Evolutionary conservation across 2,113 vertebrate species (phyloP).

Genomic region (Lophochroa leadbeateri): DNA sequence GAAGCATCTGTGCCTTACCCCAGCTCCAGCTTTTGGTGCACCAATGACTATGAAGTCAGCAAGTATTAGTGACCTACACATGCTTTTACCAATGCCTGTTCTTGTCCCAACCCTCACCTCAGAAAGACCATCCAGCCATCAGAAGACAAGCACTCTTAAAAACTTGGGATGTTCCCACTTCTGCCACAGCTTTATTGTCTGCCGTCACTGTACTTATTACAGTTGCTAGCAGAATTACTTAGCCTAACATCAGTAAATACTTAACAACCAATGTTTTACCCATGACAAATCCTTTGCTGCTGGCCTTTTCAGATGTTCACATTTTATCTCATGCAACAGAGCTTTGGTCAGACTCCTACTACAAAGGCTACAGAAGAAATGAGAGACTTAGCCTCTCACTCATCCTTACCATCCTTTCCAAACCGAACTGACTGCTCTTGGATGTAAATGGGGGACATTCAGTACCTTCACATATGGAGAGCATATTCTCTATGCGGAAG

Average conservation of each 20-base stretch:
- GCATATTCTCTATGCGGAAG: not conserved
- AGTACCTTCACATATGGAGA: not conserved
- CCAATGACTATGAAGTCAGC: not conserved
- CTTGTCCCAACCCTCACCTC: fast-evolving
- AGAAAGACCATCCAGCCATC: not conserved
- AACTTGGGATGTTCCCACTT: not conserved
- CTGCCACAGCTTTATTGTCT: not conserved
- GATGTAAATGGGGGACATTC: not conserved
- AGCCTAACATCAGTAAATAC: not conserved
- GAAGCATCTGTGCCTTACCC: not conserved
- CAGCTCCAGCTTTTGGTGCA: not conserved
- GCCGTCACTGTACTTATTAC: not conserved
- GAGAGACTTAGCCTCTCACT: not conserved
- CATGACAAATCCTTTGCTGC: not conserved
- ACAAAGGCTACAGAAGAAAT: not conserved
- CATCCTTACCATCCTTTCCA: not conserved
- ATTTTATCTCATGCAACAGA: not conserved
- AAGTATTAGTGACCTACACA: not conserved
- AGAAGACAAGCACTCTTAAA: not conserved
- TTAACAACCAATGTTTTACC: not conserved
- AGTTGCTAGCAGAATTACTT: not conserved
- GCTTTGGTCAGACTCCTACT: not conserved
- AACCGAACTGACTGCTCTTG: not conserved
- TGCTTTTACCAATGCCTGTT: not conserved
- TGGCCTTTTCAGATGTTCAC: not conserved